Conservation (phyloP, 2,888 invertebrate species). For the Zhuqinia jingwanae region DNA sequence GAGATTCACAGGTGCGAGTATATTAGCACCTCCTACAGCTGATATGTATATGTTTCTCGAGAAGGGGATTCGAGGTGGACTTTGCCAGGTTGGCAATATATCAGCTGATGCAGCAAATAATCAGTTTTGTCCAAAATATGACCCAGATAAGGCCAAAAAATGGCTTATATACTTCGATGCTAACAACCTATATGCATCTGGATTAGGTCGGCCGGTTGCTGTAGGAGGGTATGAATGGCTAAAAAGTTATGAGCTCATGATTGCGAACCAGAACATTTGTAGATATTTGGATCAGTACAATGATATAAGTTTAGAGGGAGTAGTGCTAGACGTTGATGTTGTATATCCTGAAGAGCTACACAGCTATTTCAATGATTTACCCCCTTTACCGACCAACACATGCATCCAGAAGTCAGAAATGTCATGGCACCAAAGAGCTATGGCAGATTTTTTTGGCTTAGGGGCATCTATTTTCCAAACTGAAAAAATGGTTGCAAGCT, state of each 20-base stretch:
- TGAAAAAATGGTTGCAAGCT: constrained; percentile 57
- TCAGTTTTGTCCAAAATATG: constrained; percentile 33
- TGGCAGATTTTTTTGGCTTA: background rate
- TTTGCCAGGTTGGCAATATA: constrained; percentile 22
- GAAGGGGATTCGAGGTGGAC: constrained; percentile 44
- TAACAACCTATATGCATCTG: constrained; percentile 65
- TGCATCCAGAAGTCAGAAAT: background rate
- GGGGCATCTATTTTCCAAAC: background rate
- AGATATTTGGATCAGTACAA: background rate
- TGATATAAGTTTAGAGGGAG: constrained; percentile 6
- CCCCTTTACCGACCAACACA: constrained; percentile 35
- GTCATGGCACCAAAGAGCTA: background rate
- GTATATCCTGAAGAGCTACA: constrained; percentile 26
- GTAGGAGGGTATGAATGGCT: constrained; percentile 27
- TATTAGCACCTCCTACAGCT: constrained; percentile 54
- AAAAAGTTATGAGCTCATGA: background rate
- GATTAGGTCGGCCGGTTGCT: constrained; percentile 1
- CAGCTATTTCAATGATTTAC: constrained; percentile 43
- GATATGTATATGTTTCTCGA: constrained; percentile 60
- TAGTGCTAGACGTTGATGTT: constrained; percentile 29
- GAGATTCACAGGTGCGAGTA: constrained; percentile 30
- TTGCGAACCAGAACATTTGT: background rate
- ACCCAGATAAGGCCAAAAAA: background rate
- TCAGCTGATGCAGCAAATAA: constrained; percentile 57
- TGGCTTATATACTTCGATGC: constrained; percentile 54